These are phyloP conservation scores for Steinernema khuongi DNA, from an alignment of 1,140 invertebrate genomes.

Conservation along the genomic window DNA sequence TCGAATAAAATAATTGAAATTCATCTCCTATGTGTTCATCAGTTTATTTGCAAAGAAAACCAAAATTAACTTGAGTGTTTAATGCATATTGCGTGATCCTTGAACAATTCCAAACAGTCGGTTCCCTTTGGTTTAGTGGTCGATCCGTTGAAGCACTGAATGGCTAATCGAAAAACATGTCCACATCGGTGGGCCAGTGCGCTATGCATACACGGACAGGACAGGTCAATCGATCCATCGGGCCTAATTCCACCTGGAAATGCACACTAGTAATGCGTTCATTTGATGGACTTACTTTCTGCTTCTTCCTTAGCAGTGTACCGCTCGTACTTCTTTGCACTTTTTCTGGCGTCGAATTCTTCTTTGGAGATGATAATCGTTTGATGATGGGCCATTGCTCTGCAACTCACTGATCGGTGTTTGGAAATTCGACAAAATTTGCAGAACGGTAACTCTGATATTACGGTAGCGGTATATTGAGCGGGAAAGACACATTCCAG, in stretches of 20 bases:
- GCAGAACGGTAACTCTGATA: too few relatives aligned
- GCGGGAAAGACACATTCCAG: too few relatives aligned
- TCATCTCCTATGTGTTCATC: too few relatives aligned
- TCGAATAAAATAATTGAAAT: too few relatives aligned
- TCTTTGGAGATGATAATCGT: not conserved
- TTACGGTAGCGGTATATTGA: too few relatives aligned
- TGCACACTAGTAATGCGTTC: not conserved
- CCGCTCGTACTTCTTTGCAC: not conserved
- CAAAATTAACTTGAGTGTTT: not conserved
- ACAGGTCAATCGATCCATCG: not conserved
- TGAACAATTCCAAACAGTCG: not conserved
- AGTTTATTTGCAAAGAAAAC: too few relatives aligned
- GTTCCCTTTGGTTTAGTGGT: not conserved
- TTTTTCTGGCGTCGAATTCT: not conserved
- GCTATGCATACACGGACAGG: not conserved
- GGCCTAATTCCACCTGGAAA: not conserved
- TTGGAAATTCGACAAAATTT: too few relatives aligned
- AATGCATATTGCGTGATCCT: not conserved
- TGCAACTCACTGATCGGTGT: too few relatives aligned
- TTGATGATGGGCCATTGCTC: too few relatives aligned
- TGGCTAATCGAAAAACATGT: not conserved
- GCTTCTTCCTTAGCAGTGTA: not conserved
- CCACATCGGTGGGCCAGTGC: not conserved
- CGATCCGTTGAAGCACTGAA: not conserved
- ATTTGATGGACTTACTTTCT: not conserved